Conservation (phyloP, 2,888 invertebrate genomes). For the Podabrus alpinus region DNA sequence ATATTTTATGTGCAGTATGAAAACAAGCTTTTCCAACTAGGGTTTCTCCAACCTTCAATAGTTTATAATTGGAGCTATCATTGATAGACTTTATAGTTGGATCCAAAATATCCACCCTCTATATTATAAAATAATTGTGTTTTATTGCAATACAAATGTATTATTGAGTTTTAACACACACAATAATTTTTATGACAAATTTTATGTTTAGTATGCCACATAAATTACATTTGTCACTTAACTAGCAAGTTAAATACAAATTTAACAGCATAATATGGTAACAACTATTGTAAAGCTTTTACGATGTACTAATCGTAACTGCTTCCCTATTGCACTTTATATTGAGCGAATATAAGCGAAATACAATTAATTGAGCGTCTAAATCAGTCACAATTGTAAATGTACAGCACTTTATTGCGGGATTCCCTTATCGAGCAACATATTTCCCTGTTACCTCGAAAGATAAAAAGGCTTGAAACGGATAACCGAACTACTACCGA, state of each 20-base stretch:
- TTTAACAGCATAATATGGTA: constrained; percentile 23
- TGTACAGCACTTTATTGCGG: constrained; percentile 26
- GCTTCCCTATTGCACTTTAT: constrained; percentile 15
- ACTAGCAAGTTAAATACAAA: constrained; percentile 15
- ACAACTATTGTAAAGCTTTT: constrained; percentile 26
- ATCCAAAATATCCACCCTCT: neutral
- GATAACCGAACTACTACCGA: constrained; percentile 21
- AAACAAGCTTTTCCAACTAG: too few relatives aligned
- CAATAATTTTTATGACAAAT: neutral
- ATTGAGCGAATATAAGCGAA: constrained; percentile 14
- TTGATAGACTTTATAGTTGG: neutral
- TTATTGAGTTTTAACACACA: neutral
- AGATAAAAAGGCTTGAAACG: constrained; percentile 23
- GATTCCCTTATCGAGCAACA: constrained; percentile 25
- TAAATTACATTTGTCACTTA: constrained; percentile 13
- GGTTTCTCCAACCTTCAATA: too few relatives aligned
- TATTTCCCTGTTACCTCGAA: constrained; percentile 25
- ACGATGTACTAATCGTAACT: constrained; percentile 27
- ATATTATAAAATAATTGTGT: neutral
- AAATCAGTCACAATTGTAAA: constrained; percentile 29
- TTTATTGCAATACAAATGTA: neutral
- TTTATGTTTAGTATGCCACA: neutral
- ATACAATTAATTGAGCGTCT: constrained; percentile 25
- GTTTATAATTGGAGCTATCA: neutral
- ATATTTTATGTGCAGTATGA: too few relatives aligned